phyloP scores from a whole-genome alignment of 2,888 invertebrate species.

The Amphiduros pacificus region DNA sequence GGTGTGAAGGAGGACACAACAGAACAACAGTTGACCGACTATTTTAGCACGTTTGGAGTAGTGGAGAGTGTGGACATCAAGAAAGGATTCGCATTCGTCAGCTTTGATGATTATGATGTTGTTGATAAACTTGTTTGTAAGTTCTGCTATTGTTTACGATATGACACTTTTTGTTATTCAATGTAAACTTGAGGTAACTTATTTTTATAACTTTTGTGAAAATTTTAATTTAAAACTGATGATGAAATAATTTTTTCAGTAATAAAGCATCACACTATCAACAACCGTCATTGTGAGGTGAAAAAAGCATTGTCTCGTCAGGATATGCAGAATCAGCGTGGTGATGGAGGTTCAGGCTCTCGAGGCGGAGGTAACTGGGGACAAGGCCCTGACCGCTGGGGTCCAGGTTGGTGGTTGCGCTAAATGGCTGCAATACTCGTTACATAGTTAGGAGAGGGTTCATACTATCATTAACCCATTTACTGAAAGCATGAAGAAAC shows the following conservation, averaged over 20 bases:
- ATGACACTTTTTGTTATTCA: no score
- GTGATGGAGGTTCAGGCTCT: background rate
- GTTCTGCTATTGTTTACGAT: no score
- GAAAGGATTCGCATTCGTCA: constrained; percentile 93
- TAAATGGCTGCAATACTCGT: no score
- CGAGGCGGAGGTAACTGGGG: background rate
- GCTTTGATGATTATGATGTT: constrained; percentile 95
- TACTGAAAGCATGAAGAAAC: no score
- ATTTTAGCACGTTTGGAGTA: constrained; percentile 70
- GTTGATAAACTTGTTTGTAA: constrained; percentile 94
- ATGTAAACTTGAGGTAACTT: no score
- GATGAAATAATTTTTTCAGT: constrained; percentile 6
- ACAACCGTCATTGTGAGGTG: constrained; percentile 83
- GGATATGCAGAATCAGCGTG: constrained; percentile 65
- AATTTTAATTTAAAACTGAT: no score
- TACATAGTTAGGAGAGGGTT: no score
- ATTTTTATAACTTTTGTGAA: no score
- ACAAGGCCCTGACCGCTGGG: background rate
- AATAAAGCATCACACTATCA: constrained; percentile 61
- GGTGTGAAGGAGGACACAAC: constrained; percentile 90
- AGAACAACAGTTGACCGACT: constrained; percentile 74
- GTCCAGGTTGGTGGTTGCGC: background rate
- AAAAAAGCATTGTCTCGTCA: constrained; percentile 89
- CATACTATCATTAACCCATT: no score
- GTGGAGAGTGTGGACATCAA: constrained; percentile 83